A percentile compares a stretch with the other conserved stretches of the same genome.
Conservation (phyloP, 2,113 vertebrate genomes). For the Xyrauchen texanus region DNA sequence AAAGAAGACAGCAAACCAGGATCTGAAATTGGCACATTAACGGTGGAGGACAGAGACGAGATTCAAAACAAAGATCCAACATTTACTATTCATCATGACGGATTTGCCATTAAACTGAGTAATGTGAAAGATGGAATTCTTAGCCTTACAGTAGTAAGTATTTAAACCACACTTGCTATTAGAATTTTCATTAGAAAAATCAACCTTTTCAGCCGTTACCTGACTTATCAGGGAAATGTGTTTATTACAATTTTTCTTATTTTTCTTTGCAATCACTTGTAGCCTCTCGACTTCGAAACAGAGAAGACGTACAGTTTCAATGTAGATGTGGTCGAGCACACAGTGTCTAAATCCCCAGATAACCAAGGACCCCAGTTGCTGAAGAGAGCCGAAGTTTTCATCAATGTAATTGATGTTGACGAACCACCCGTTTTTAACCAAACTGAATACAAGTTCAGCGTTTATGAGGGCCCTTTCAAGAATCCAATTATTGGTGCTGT, state of each 20-base stretch:
- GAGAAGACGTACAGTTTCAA: constrained; percentile 59
- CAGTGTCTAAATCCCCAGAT: constrained; percentile 46
- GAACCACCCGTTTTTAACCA: constrained; percentile 85
- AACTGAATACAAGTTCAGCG: constrained; percentile 76
- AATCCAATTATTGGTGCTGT: constrained; percentile 72
- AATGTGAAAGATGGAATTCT: constrained; percentile 82
- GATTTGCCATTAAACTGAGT: constrained; percentile 75
- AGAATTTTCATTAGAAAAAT: no score
- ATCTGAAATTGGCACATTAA: constrained; percentile 76
- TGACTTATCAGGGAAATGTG: no score
- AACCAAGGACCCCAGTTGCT: constrained; percentile 49
- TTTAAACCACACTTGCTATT: background rate
- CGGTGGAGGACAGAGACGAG: constrained; percentile 83
- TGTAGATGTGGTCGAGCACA: constrained; percentile 60
- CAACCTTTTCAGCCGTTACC: no score
- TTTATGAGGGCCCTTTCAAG: constrained; percentile 74
- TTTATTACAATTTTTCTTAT: background rate
- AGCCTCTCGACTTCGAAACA: constrained; percentile 88
- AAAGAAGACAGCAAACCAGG: constrained; percentile 79
- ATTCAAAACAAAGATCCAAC: constrained; percentile 84
- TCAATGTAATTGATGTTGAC: constrained; percentile 84
- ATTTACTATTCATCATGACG: constrained; percentile 73
- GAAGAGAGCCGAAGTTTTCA: constrained; percentile 65
- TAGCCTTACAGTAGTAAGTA: constrained; percentile 82
- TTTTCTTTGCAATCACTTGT: constrained; percentile 18